Evolutionary conservation across 2,797 vertebrate species (phyloP).

Genomic region (Lutjanus argentimaculatus): DNA sequence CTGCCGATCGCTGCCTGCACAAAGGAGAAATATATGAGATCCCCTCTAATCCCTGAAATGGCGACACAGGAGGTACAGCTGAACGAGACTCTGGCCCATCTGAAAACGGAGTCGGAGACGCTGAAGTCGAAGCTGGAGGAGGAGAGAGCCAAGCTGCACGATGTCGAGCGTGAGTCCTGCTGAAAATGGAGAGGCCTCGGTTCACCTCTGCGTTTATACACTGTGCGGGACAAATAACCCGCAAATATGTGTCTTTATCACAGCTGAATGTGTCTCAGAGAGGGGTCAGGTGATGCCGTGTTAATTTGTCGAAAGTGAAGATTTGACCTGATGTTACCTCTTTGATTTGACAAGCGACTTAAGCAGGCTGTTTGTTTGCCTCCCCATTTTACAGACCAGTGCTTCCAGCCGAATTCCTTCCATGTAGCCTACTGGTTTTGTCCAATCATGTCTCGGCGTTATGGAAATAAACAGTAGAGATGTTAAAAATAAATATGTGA

Average conservation of each 20-base stretch:
- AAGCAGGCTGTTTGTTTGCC: conserved; percentile 53
- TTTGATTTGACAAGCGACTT: conserved; percentile 18
- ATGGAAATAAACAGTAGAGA: background rate
- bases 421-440: background rate
- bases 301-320: background rate
- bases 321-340: conserved; percentile 14
- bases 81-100: conserved; percentile 93
- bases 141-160: conserved; percentile 98
- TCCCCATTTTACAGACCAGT: conserved; percentile 55
- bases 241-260: background rate
- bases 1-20: conserved; percentile 75
- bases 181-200: conserved; percentile 78
- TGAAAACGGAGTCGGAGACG: conserved; percentile 94
- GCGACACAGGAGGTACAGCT: conserved; percentile 94
- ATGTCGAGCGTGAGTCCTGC: conserved; percentile 95
- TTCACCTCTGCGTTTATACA: conserved; percentile 45
- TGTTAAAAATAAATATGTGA: background rate
- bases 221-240: conserved; percentile 27
- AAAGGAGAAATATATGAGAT: conserved; percentile 85
- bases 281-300: background rate
- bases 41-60: conserved; percentile 90
- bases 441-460: conserved; percentile 18
- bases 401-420: conserved; percentile 35
- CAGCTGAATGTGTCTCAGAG: background rate
- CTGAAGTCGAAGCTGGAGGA: conserved; percentile 98